Conservation (phyloP, 2,797 vertebrate genomes). For the Silurus lanzhouensis region DNA sequence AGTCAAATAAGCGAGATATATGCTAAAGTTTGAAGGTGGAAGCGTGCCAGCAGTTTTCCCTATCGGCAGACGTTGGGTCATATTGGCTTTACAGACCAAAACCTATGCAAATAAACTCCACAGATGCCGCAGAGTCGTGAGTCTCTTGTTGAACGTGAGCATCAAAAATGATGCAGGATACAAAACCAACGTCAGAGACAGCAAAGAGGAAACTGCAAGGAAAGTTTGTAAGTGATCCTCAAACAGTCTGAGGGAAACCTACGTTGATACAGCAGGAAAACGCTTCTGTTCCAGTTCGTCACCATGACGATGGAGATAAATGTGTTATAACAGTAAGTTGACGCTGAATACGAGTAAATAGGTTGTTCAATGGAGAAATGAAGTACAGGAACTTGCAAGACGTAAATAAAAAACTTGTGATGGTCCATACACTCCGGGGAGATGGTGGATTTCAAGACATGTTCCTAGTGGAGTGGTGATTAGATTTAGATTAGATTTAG, state of each 20-base stretch:
- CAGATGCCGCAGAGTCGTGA: neutral
- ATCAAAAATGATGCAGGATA: neutral
- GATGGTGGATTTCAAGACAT: no score
- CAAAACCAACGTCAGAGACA: neutral
- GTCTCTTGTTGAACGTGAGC: neutral
- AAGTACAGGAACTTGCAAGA: no score
- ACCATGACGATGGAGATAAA: neutral
- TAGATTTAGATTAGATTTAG: no score
- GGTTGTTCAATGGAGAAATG: no score
- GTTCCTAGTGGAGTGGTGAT: no score
- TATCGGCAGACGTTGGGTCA: constrained; percentile 27
- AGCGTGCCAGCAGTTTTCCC: constrained; percentile 29
- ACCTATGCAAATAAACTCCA: constrained; percentile 37
- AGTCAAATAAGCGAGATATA: constrained; percentile 18
- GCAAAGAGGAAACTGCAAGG: neutral
- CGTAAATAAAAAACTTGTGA: no score
- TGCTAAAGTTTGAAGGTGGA: constrained; percentile 11
- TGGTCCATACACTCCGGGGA: no score
- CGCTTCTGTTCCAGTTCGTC: neutral
- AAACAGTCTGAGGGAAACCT: no score
- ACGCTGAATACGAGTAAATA: no score
- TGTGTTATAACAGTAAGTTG: no score
- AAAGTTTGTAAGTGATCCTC: neutral
- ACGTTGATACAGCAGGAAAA: no score
- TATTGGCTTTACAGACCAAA: constrained; percentile 18